A percentile compares a stretch with the other conserved stretches of the same genome.
Conservation (phyloP, 2,888 invertebrate species). For the Tetragnatha montana region DNA sequence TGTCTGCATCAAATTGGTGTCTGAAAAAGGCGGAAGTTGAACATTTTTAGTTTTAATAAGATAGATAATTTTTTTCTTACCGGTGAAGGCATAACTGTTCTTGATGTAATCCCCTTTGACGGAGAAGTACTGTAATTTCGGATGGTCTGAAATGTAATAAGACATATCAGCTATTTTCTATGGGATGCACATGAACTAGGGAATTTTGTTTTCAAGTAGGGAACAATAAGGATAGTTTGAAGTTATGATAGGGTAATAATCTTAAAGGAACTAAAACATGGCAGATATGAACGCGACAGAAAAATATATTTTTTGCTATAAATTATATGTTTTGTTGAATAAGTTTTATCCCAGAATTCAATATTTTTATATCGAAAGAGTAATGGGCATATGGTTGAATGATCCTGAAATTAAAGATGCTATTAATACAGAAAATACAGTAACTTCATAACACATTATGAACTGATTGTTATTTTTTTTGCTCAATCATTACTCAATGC, state of each 20-base stretch:
- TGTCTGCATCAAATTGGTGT: background rate
- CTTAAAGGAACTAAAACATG: too few relatives aligned
- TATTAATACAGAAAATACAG: too few relatives aligned
- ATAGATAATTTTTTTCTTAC: constrained; percentile 40
- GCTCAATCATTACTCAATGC: too few relatives aligned
- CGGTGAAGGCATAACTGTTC: constrained; percentile 67
- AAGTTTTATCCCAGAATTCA: too few relatives aligned
- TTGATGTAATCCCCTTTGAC: constrained; percentile 65
- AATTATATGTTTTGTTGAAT: too few relatives aligned
- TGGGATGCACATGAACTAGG: background rate
- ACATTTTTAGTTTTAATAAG: background rate
- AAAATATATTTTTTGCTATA: too few relatives aligned
- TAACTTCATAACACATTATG: too few relatives aligned
- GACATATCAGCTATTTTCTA: background rate
- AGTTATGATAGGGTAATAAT: background rate
- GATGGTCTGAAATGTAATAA: constrained; percentile 55
- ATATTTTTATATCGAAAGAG: too few relatives aligned
- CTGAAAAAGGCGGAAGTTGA: constrained; percentile 5
- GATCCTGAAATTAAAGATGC: too few relatives aligned
- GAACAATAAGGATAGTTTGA: background rate
- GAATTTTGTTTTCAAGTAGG: background rate
- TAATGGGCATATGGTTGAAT: too few relatives aligned
- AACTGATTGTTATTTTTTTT: too few relatives aligned
- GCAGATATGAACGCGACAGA: too few relatives aligned
- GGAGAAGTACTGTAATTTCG: constrained; percentile 65